phyloP scores from a whole-genome alignment of 2,113 vertebrate genomes.

The Arvicanthis niloticus region DNA sequence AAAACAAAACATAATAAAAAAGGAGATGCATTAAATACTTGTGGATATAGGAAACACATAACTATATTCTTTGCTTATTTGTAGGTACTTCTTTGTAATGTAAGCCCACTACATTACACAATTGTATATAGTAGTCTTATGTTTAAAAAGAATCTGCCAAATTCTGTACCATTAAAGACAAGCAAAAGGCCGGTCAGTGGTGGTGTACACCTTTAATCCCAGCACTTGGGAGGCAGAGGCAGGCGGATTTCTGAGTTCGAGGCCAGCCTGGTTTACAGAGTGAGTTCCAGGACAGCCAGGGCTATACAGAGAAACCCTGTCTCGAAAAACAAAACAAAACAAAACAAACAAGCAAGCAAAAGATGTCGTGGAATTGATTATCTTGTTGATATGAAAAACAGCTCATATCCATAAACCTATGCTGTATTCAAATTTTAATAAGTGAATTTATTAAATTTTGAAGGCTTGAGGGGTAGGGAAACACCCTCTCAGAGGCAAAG shows the following conservation, averaged over 20 bases:
- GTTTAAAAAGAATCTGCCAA: not conserved
- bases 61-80: not conserved
- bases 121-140: not conserved
- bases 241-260: too few relatives aligned
- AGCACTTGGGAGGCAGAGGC: too few relatives aligned
- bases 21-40: constrained; percentile 53
- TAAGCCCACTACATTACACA: constrained; percentile 7
- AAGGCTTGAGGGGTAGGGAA: not conserved
- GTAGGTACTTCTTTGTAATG: constrained; percentile 10
- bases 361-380: not conserved
- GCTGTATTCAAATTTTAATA: constrained; percentile 62
- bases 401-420: constrained; percentile 42
- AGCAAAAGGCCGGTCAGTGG: not conserved
- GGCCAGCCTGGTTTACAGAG: too few relatives aligned
- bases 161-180: not conserved
- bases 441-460: constrained; percentile 32
- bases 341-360: not conserved
- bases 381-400: constrained; percentile 40
- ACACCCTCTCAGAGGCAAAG: too few relatives aligned
- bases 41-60: constrained; percentile 31
- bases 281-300: too few relatives aligned
- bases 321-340: too few relatives aligned
- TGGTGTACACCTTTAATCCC: too few relatives aligned
- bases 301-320: too few relatives aligned
- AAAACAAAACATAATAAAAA: not conserved